phyloP scores from a whole-genome alignment of 2,888 invertebrate species.

The Ptychoptera albimana region DNA sequence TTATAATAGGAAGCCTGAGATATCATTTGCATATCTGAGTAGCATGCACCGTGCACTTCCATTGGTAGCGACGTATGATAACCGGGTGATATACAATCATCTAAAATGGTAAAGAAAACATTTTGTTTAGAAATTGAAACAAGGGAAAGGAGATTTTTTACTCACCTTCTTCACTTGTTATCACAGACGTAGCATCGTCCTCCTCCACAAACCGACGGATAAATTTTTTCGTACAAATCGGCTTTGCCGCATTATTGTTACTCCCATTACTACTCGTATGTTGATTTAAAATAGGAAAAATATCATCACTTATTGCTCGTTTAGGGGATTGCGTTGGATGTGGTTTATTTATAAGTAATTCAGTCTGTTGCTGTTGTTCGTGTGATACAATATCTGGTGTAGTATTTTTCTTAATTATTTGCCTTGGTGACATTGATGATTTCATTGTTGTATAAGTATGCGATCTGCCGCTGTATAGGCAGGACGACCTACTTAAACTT shows the following conservation, averaged over 20 bases:
- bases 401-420: slow-evolving; percentile 7
- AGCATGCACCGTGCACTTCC: slow-evolving; percentile 31
- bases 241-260: slow-evolving; percentile 18
- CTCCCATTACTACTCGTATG: too few relatives aligned
- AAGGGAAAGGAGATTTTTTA: neutral
- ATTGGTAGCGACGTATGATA: slow-evolving; percentile 30
- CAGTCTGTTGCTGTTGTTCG: too few relatives aligned
- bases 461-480: too few relatives aligned
- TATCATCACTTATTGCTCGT: too few relatives aligned
- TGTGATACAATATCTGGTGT: too few relatives aligned
- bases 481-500: neutral
- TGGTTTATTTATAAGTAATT: too few relatives aligned
- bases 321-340: too few relatives aligned
- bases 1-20: slow-evolving; percentile 28
- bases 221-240: slow-evolving; percentile 27
- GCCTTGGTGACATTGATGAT: slow-evolving; percentile 16
- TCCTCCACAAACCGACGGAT: slow-evolving; percentile 29
- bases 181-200: slow-evolving; percentile 30
- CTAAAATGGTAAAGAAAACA: slow-evolving; percentile 13
- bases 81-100: slow-evolving; percentile 31
- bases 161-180: slow-evolving; percentile 30
- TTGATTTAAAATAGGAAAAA: neutral
- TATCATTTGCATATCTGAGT: slow-evolving; percentile 32
- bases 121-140: neutral
- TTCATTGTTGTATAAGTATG: too few relatives aligned